These are phyloP conservation scores for Idaea dimidiata DNA, from an alignment of 2,888 invertebrate species.

Conservation along the genomic window DNA sequence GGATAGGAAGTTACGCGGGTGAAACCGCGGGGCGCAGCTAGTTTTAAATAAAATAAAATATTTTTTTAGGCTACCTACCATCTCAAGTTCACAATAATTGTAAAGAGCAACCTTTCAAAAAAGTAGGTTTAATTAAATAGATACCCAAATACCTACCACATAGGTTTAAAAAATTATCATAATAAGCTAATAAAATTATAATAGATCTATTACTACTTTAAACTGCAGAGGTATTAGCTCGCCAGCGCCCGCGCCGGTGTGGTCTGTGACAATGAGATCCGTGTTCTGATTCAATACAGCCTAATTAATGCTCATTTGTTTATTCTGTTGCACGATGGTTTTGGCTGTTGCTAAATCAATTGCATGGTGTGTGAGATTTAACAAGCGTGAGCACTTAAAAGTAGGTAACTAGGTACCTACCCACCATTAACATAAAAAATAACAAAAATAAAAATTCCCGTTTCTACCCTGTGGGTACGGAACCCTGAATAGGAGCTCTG, in stretches of 20 bases:
- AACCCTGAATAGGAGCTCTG: too few species aligned
- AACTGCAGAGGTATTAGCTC: not conserved
- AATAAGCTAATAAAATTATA: not conserved
- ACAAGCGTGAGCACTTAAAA: not conserved
- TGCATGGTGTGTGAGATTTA: not conserved
- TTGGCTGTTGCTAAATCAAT: not conserved
- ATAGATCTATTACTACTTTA: not conserved
- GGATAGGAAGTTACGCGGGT: too few species aligned
- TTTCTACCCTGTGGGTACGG: too few species aligned
- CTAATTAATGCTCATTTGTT: slow-evolving; percentile 10
- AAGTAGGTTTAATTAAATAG: too few species aligned
- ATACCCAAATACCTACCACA: not conserved
- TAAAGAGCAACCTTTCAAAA: not conserved
- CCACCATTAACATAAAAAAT: too few species aligned
- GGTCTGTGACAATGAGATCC: slow-evolving; percentile 6
- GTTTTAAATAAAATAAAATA: not conserved
- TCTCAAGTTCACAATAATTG: not conserved
- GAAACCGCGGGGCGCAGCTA: too few species aligned
- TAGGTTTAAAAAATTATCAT: not conserved
- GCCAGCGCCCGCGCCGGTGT: not conserved
- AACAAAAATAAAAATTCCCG: too few species aligned
- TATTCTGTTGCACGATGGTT: not conserved
- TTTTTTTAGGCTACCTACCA: too few species aligned
- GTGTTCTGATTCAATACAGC: slow-evolving; percentile 18
- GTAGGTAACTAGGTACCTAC: too few species aligned